Evolutionary conservation across 2,888 invertebrate genomes (phyloP).

Genomic region (Melinopterus prodromus): DNA sequence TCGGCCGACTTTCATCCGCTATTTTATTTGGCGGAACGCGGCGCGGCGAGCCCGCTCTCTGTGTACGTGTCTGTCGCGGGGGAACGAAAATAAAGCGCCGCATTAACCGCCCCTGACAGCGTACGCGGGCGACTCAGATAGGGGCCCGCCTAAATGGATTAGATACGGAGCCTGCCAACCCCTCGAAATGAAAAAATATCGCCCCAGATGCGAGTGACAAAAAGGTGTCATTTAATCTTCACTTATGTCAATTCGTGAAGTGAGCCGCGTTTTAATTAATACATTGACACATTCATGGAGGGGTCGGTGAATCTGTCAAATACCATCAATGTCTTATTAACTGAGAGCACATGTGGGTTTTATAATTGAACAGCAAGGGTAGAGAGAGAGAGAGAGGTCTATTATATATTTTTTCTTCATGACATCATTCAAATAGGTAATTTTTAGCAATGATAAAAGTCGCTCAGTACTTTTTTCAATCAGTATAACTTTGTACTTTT

Average conservation of each 20-base stretch:
- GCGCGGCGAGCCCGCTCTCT: not conserved
- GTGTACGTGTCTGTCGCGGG: not conserved
- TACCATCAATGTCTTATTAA: no score
- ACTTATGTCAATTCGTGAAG: not conserved
- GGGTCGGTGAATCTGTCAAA: no score
- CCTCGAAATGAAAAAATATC: not conserved
- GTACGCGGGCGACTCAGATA: not conserved
- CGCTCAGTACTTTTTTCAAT: no score
- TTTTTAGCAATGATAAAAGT: no score
- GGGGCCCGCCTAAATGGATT: not conserved
- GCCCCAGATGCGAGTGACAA: not conserved
- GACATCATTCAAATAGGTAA: no score
- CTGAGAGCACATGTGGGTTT: no score
- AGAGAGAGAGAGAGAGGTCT: no score
- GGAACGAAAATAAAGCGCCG: not conserved
- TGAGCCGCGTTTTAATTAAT: not conserved
- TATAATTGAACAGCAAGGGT: no score
- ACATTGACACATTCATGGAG: no score
- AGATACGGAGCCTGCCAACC: not conserved
- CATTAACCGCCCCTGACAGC: conserved; percentile 4
- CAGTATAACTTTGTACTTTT: no score
- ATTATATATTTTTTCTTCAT: no score
- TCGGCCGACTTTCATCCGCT: not conserved
- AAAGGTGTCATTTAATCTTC: not conserved
- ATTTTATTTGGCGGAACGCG: conserved; percentile 4